These are phyloP conservation scores for Macrobrachium rosenbergii DNA, from an alignment of 1,140 invertebrate species.

Conservation along the genomic window DNA sequence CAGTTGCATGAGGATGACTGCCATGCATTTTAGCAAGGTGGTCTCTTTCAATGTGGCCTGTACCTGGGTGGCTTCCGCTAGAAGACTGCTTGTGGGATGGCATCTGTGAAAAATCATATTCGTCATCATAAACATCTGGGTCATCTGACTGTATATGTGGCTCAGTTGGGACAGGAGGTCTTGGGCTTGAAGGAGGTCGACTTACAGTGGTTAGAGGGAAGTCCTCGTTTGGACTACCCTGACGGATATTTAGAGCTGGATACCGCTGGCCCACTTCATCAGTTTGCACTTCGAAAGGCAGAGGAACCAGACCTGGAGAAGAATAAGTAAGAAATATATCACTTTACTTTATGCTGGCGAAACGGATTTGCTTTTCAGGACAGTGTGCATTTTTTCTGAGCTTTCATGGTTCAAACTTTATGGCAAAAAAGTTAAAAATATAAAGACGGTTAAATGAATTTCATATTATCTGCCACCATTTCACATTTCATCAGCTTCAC, in stretches of 20 bases:
- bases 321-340: neutral
- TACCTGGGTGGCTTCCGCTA: neutral
- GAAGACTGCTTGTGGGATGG: neutral
- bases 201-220: neutral
- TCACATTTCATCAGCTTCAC: no score
- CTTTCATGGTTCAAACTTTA: no score
- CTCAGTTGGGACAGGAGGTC: neutral
- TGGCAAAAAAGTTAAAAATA: no score
- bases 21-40: no score
- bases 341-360: no score
- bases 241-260: conserved; percentile 36
- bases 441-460: no score
- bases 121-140: conserved; percentile 7
- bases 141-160: conserved; percentile 32
- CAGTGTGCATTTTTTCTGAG: no score
- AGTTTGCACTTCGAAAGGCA: conserved; percentile 51
- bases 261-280: conserved; percentile 39
- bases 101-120: neutral
- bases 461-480: no score
- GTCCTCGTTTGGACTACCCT: conserved; percentile 34
- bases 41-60: neutral
- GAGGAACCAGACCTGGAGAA: conserved; percentile 34
- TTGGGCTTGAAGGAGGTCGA: neutral
- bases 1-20: neutral
- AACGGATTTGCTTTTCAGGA: no score